These are phyloP conservation scores for Myodes glareolus DNA, from an alignment of 2,113 vertebrate species.

Conservation along the genomic window DNA sequence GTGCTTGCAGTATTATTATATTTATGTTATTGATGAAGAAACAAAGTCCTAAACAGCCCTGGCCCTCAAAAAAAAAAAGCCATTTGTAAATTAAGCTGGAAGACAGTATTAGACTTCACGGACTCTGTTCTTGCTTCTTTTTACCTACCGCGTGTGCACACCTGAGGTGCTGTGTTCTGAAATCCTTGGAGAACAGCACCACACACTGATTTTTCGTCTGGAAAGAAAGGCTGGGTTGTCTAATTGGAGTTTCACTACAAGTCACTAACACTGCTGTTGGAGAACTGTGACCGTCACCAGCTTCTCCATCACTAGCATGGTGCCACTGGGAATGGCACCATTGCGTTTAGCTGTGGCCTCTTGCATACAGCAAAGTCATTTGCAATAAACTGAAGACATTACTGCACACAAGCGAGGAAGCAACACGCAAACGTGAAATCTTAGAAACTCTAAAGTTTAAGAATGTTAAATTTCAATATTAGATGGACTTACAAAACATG, in stretches of 20 bases:
- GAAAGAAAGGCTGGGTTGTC: slow-evolving; percentile 62
- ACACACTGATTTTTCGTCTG: slow-evolving; percentile 73
- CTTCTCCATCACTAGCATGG: neutral
- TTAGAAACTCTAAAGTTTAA: neutral
- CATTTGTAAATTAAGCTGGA: slow-evolving; percentile 31
- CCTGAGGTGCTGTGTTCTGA: slow-evolving; percentile 74
- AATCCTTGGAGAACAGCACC: slow-evolving; percentile 60
- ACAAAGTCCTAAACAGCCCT: neutral
- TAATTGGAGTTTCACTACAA: slow-evolving; percentile 18
- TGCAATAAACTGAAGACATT: slow-evolving; percentile 14
- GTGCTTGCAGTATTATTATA: neutral
- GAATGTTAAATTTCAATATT: slow-evolving; percentile 39
- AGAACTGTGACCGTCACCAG: neutral
- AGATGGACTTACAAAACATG: neutral
- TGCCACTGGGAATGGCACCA: neutral
- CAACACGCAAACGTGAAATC: neutral
- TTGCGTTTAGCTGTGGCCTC: neutral
- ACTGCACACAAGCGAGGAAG: neutral
- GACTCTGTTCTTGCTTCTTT: slow-evolving; percentile 60
- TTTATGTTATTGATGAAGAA: slow-evolving; percentile 9
- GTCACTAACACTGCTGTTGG: neutral
- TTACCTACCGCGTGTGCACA: slow-evolving; percentile 24
- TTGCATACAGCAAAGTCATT: neutral
- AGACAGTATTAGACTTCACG: slow-evolving; percentile 24
- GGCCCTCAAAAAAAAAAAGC: neutral